Percentiles rank a stretch among this genome's conserved stretches.
Conservation (phyloP, 2,113 vertebrate genomes). For the Sinocyclocheilus anophthalmus region DNA sequence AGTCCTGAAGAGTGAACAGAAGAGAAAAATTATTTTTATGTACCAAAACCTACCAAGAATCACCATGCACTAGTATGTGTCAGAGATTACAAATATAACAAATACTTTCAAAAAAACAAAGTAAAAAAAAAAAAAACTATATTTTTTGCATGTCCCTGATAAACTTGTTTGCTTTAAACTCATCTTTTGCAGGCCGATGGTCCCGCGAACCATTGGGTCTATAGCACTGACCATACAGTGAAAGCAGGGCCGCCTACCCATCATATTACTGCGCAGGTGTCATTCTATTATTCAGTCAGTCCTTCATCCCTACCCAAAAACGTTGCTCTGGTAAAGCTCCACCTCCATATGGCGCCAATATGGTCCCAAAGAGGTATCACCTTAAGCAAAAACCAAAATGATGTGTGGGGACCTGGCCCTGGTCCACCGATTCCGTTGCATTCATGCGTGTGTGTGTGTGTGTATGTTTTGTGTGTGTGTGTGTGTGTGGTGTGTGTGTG, state of each 20-base stretch:
- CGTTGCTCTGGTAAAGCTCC: constrained; percentile 26
- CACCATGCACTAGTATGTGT: not conserved
- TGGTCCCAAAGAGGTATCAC: constrained; percentile 33
- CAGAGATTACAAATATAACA: not conserved
- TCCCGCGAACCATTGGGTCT: not conserved
- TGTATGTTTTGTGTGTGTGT: too few species aligned
- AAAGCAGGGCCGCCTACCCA: not conserved
- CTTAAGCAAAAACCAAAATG: constrained; percentile 32
- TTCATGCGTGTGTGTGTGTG: constrained; percentile 1
- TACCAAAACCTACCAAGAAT: not conserved
- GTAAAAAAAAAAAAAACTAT: too few species aligned
- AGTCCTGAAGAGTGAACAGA: not conserved
- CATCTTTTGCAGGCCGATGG: not conserved
- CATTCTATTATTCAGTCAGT: not conserved
- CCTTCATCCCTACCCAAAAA: constrained; percentile 24
- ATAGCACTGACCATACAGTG: not conserved
- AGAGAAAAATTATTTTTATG: not conserved
- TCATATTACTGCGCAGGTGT: not conserved
- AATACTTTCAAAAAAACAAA: too few species aligned
- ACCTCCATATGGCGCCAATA: constrained; percentile 43
- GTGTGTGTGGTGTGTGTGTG: too few species aligned
- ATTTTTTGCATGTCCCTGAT: too few species aligned
- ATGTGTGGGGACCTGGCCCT: constrained; percentile 30
- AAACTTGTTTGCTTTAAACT: not conserved
- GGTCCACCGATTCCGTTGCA: constrained; percentile 35